These are phyloP conservation scores for Teleopsis dalmanni DNA, from an alignment of 1,140 invertebrate species.

Conservation along the genomic window DNA sequence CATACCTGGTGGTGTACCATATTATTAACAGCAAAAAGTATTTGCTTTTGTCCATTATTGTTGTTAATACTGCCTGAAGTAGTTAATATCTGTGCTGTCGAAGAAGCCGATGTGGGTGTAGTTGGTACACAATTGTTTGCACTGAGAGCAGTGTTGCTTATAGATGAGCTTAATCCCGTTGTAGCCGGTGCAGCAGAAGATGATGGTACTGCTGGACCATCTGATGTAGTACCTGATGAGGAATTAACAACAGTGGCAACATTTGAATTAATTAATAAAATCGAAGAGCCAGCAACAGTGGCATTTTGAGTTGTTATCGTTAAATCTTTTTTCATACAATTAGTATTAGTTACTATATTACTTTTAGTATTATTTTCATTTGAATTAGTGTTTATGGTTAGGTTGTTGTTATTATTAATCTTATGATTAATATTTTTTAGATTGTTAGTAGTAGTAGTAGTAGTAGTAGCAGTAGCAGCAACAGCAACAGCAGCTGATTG, in stretches of 20 bases:
- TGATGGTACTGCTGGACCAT: slow-evolving; percentile 34
- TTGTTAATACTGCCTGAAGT: not conserved
- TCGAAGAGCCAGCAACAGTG: slow-evolving; percentile 21
- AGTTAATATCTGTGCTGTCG: slow-evolving; percentile 28
- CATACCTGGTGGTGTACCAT: slow-evolving; percentile 32
- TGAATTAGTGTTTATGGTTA: slow-evolving; percentile 1
- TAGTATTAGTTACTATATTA: slow-evolving; percentile 1
- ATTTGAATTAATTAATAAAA: slow-evolving; percentile 32
- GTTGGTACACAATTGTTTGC: slow-evolving; percentile 25
- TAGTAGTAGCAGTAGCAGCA: not conserved
- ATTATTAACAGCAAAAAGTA: slow-evolving; percentile 30
- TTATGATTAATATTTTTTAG: slow-evolving; percentile 7
- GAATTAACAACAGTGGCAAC: slow-evolving; percentile 25
- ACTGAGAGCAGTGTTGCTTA: slow-evolving; percentile 4
- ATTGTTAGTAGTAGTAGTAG: slow-evolving; percentile 8
- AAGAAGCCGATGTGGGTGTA: slow-evolving; percentile 24
- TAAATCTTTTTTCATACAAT: too few relatives aligned
- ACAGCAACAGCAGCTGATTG: not conserved
- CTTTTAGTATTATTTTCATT: not conserved
- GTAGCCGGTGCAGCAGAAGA: slow-evolving; percentile 32
- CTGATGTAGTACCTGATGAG: slow-evolving; percentile 17
- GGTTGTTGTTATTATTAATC: slow-evolving; percentile 8
- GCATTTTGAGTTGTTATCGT: too few relatives aligned
- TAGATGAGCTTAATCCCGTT: too few relatives aligned
- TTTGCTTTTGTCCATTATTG: slow-evolving; percentile 19